Percentiles rank a stretch among this genome's conserved stretches.
Evolutionary conservation across 2,113 vertebrate species (phyloP).

Genomic region (Archocentrus centrarchus): DNA sequence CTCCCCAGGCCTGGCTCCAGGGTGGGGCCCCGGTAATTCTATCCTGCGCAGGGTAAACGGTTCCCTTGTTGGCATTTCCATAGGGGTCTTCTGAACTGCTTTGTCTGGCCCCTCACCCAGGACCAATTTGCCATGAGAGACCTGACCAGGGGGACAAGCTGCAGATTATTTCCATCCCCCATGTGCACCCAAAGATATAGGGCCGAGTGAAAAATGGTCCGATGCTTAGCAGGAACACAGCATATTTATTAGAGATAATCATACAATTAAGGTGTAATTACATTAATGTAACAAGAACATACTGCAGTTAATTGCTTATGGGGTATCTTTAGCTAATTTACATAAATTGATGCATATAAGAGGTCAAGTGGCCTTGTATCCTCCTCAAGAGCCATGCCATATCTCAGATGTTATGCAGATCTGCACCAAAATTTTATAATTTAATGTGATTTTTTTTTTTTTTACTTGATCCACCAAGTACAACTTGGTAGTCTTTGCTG

Average conservation of each 20-base stretch:
- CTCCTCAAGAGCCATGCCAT: neutral
- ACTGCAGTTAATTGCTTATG: neutral
- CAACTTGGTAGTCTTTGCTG: neutral
- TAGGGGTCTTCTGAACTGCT: too few relatives aligned
- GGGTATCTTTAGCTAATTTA: neutral
- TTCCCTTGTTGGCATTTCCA: too few relatives aligned
- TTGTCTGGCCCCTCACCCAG: too few relatives aligned
- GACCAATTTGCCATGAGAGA: too few relatives aligned
- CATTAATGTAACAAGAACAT: neutral
- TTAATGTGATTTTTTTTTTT: neutral
- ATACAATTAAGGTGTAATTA: neutral
- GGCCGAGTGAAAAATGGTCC: neutral
- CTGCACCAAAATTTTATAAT: neutral
- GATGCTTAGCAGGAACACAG: neutral
- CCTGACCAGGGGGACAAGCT: too few relatives aligned
- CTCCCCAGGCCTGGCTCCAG: too few relatives aligned
- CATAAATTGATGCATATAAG: neutral
- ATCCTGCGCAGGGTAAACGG: too few relatives aligned
- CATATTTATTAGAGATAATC: neutral
- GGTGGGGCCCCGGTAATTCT: too few relatives aligned
- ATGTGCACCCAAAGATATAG: neutral
- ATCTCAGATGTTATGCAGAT: neutral
- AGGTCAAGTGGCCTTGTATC: neutral
- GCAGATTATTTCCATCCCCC: neutral
- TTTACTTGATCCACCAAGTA: neutral